These are phyloP conservation scores for Hucho hucho DNA, from an alignment of 2,113 vertebrate genomes.

Conservation along the genomic window DNA sequence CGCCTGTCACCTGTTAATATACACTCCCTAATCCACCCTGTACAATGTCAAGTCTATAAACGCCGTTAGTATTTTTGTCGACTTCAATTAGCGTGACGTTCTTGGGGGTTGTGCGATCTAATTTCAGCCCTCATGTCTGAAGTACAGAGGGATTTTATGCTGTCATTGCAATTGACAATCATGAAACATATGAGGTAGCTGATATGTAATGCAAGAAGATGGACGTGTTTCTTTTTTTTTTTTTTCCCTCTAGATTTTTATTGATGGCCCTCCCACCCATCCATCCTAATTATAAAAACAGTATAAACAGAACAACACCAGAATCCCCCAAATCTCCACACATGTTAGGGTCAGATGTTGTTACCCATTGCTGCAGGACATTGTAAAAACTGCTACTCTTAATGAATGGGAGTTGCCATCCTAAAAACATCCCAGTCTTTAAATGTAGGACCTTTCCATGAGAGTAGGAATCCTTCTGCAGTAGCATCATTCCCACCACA, in stretches of 20 bases:
- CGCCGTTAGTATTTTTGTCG: constrained; percentile 88
- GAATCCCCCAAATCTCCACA: no score
- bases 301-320: no score
- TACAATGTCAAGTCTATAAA: constrained; percentile 86
- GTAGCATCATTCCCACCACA: no score
- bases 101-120: constrained; percentile 78
- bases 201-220: neutral
- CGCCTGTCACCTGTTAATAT: constrained; percentile 89
- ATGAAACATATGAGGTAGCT: neutral
- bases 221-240: neutral
- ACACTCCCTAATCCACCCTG: constrained; percentile 83
- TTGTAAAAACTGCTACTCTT: no score
- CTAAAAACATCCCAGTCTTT: no score
- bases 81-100: constrained; percentile 88
- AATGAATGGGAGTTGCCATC: no score
- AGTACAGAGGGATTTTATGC: constrained; percentile 71
- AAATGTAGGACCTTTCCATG: no score
- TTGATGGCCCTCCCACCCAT: no score
- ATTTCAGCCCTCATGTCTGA: constrained; percentile 81
- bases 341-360: no score
- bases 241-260: no score
- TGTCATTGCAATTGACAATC: constrained; percentile 45
- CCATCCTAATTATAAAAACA: no score
- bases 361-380: neutral
- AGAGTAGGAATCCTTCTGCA: no score